Percentiles rank a stretch among this genome's conserved stretches.
Evolutionary conservation across 2,113 vertebrate species (phyloP).

Genomic region (Laticauda colubrina): DNA sequence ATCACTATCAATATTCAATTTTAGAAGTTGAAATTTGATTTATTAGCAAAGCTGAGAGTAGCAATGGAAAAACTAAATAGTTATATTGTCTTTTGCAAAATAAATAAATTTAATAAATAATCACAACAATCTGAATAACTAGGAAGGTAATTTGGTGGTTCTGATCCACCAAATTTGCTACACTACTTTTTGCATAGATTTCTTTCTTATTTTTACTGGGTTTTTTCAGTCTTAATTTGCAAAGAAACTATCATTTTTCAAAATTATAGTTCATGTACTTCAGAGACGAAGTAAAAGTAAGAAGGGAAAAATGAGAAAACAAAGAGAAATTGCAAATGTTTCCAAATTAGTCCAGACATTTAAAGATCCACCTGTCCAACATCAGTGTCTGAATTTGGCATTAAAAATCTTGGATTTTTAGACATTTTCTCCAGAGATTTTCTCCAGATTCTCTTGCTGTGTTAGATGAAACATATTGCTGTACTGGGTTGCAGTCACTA

Average conservation of each 20-base stretch:
- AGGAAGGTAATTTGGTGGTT: not conserved
- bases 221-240: not conserved
- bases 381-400: not conserved
- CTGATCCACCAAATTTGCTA: not conserved
- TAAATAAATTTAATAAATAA: not conserved
- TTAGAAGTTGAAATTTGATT: not conserved
- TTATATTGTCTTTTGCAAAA: not conserved
- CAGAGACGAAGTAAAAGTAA: not conserved
- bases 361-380: not conserved
- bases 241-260: not conserved
- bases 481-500: not conserved
- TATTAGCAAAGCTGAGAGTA: not conserved
- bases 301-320: not conserved
- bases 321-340: not conserved
- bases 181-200: not conserved
- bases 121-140: not conserved
- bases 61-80: not conserved
- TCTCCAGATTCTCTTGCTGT: not conserved
- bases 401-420: not conserved
- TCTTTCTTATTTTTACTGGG: not conserved
- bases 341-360: not conserved
- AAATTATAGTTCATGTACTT: not conserved
- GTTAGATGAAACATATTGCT: not conserved
- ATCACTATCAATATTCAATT: not conserved
- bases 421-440: not conserved